These are phyloP conservation scores for Yponomeuta plumbellus DNA, from an alignment of 2,888 invertebrate genomes.

Conservation along the genomic window DNA sequence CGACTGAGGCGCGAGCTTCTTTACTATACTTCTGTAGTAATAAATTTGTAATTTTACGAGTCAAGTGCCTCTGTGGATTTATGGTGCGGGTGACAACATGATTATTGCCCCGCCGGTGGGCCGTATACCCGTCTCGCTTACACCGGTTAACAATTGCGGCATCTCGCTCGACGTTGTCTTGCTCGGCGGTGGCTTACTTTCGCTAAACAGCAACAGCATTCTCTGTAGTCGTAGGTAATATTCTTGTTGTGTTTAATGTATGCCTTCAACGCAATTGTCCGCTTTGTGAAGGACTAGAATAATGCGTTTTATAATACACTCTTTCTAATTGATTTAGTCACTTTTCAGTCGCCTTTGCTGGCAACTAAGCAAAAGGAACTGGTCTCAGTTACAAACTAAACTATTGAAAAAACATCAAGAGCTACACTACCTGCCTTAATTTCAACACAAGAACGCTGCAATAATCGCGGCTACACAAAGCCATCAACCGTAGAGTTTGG, in stretches of 20 bases:
- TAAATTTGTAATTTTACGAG: constrained; percentile 36
- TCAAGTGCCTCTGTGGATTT: constrained; percentile 34
- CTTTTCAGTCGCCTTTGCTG: too few relatives aligned
- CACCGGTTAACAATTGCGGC: constrained; percentile 34
- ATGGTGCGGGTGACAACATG: constrained; percentile 44
- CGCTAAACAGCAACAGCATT: constrained; percentile 13
- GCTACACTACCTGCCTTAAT: background rate
- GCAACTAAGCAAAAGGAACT: too few relatives aligned
- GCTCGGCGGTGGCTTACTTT: constrained; percentile 13
- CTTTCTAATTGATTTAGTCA: background rate
- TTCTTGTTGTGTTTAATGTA: background rate
- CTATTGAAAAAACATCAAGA: background rate
- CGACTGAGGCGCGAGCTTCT: constrained; percentile 4
- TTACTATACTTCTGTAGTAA: constrained; percentile 18
- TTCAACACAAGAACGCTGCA: background rate
- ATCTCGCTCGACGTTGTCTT: constrained; percentile 5
- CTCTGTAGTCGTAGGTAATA: background rate
- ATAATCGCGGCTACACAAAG: background rate
- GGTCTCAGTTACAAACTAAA: too few relatives aligned
- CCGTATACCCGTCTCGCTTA: constrained; percentile 36
- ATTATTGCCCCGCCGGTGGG: constrained; percentile 48
- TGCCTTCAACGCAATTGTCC: background rate
- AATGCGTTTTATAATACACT: background rate
- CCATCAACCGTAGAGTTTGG: background rate
- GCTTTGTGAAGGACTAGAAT: background rate